A percentile compares a stretch with the other conserved stretches of the same genome.
These are phyloP conservation scores for Drosophila helvetica DNA, from an alignment of 2,888 invertebrate species.

Conservation along the genomic window DNA sequence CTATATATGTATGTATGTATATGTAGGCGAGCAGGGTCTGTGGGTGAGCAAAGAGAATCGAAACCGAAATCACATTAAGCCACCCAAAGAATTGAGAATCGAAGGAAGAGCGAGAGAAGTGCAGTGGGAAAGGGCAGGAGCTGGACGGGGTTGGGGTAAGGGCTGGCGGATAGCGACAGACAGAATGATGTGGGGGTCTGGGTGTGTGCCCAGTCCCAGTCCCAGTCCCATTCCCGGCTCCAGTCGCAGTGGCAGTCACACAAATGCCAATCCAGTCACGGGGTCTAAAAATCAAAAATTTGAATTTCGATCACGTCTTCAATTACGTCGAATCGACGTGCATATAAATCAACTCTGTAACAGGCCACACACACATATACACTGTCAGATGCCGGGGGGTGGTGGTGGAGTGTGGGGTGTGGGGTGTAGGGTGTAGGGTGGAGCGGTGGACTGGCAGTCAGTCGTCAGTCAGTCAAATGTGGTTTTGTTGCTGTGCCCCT, in stretches of 20 bases:
- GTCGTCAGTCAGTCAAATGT: constrained; percentile 72
- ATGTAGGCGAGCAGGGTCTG: not conserved
- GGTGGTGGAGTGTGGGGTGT: not conserved
- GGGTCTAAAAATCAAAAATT: constrained; percentile 75
- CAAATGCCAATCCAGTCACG: constrained; percentile 67
- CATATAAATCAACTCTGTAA: constrained; percentile 75
- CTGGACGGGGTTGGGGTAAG: not conserved
- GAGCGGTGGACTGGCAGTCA: constrained; percentile 37
- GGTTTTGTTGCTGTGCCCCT: constrained; percentile 61
- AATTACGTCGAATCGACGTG: constrained; percentile 79
- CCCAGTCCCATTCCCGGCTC: not conserved
- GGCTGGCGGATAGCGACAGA: constrained; percentile 5
- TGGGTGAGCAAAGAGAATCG: constrained; percentile 12
- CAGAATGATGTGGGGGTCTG: not conserved
- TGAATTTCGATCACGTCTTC: constrained; percentile 79
- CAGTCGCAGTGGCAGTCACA: not conserved
- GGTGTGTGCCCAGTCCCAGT: constrained; percentile 21
- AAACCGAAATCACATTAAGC: constrained; percentile 72
- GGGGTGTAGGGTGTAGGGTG: not conserved
- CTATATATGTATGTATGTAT: not conserved
- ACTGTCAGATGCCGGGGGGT: constrained; percentile 3
- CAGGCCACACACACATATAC: constrained; percentile 21
- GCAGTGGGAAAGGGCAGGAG: constrained; percentile 14
- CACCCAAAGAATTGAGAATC: not conserved
- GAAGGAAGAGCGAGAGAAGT: constrained; percentile 13